phyloP scores from a whole-genome alignment of 23 tunicate species.

The Styela clava region DNA sequence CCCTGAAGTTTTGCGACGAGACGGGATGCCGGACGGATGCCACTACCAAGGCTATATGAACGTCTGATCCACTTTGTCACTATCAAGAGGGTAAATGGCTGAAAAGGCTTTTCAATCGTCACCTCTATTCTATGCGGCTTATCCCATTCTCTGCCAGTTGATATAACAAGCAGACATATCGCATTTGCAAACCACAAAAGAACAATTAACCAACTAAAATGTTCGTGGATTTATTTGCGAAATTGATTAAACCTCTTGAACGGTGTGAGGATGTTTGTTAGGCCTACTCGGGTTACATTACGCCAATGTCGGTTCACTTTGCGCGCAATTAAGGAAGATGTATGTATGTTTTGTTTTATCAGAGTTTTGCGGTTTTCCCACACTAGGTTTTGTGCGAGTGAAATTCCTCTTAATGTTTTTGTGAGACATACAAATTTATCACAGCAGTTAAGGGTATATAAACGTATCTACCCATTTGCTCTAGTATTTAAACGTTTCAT shows the following conservation, averaged over 20 bases:
- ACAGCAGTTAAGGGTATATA: too few species aligned
- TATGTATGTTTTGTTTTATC: background rate
- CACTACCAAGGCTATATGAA: background rate
- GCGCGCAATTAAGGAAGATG: background rate
- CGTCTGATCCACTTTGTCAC: background rate
- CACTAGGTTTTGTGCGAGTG: background rate
- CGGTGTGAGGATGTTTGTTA: background rate
- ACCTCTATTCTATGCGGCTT: background rate
- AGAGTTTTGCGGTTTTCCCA: background rate
- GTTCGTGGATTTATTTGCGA: background rate
- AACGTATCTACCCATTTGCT: too few species aligned
- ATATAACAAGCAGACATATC: background rate
- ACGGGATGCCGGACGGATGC: background rate
- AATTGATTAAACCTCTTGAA: background rate
- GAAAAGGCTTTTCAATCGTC: background rate
- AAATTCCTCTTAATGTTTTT: background rate
- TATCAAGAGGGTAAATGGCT: background rate
- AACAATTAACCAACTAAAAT: background rate
- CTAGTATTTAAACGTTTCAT: too few species aligned
- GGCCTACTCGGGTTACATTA: background rate
- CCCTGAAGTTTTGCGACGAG: background rate
- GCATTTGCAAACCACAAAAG: background rate
- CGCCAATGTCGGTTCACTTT: background rate
- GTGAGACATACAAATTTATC: background rate
- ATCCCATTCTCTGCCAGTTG: background rate